A percentile compares a stretch with the other conserved stretches of the same genome.
These are phyloP conservation scores for Lasioglossum zephyrum DNA, from an alignment of 2,888 invertebrate genomes.

Conservation along the genomic window DNA sequence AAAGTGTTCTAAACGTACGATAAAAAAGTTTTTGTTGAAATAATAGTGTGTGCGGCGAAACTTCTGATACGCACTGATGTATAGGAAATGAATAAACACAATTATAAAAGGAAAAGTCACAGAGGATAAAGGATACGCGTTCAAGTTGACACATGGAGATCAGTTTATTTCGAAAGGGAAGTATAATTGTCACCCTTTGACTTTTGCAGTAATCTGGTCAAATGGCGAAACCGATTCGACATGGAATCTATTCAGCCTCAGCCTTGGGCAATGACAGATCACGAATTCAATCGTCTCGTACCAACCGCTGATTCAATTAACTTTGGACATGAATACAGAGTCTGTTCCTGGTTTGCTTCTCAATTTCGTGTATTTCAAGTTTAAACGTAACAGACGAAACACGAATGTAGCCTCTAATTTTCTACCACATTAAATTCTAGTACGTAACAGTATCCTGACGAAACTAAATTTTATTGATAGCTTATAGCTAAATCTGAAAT, in stretches of 20 bases:
- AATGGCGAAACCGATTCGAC: slow-evolving; percentile 38
- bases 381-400: not conserved
- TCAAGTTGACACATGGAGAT: not conserved
- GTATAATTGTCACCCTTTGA: slow-evolving; percentile 17
- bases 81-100: not conserved
- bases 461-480: not conserved
- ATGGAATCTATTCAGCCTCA: slow-evolving; percentile 37
- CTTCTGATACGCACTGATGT: no score
- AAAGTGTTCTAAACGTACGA: no score
- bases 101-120: not conserved
- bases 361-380: slow-evolving; percentile 12
- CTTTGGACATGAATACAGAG: slow-evolving; percentile 16
- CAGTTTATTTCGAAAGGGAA: not conserved
- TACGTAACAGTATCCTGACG: not conserved
- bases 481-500: not conserved
- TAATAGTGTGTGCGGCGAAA: no score
- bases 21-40: no score
- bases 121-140: not conserved
- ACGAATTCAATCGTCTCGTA: slow-evolving; percentile 51
- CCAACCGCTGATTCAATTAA: slow-evolving; percentile 43
- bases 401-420: not conserved
- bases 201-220: slow-evolving; percentile 13
- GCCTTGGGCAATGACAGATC: slow-evolving; percentile 44
- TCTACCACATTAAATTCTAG: not conserved
- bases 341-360: slow-evolving; percentile 32